These are phyloP conservation scores for Crotalus adamanteus DNA, from an alignment of 2,797 vertebrate genomes.

Conservation along the genomic window DNA sequence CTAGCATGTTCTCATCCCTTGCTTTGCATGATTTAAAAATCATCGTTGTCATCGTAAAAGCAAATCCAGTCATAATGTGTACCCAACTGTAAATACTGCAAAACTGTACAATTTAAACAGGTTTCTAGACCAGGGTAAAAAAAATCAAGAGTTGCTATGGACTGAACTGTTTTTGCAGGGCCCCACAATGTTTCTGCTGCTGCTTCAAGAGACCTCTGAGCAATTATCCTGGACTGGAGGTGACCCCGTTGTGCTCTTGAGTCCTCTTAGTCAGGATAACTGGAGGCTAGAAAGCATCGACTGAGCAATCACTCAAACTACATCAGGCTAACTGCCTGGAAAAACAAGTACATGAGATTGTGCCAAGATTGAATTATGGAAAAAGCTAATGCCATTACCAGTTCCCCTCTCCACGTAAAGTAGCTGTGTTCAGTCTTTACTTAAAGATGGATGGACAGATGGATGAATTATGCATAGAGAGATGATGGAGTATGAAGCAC, in stretches of 20 bases:
- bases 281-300: background rate
- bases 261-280: background rate
- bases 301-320: conserved; percentile 12
- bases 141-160: background rate
- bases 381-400: conserved; percentile 24
- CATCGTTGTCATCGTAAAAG: background rate
- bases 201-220: background rate
- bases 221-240: background rate
- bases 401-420: conserved; percentile 4
- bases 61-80: background rate
- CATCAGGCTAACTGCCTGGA: conserved; percentile 11
- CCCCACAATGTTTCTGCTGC: background rate
- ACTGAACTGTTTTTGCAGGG: background rate
- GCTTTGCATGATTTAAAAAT: background rate
- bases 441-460: background rate
- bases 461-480: background rate
- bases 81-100: background rate
- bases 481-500: background rate
- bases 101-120: background rate
- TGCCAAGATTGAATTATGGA: conserved; percentile 12
- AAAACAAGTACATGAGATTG: conserved; percentile 26
- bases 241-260: background rate
- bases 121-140: background rate
- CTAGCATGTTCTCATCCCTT: background rate
- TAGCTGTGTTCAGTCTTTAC: background rate